phyloP scores from a whole-genome alignment of 2,888 invertebrate species.

The Marronus borbonicus region DNA sequence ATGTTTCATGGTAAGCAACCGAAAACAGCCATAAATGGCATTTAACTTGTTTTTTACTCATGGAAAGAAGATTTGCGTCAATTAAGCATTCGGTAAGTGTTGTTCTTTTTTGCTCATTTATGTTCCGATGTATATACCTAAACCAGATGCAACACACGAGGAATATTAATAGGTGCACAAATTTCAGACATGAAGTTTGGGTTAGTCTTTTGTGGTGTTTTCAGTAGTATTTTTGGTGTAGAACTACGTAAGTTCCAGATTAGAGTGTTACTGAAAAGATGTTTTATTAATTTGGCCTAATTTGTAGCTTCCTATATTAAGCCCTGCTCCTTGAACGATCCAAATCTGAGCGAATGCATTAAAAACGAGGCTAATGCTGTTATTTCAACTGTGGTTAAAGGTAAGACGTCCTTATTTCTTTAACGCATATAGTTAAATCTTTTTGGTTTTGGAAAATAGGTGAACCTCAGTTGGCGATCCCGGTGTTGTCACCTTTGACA shows the following conservation, averaged over 20 bases:
- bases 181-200: neutral
- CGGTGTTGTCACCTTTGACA: slow-evolving; percentile 34
- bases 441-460: slow-evolving; percentile 11
- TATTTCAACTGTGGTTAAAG: slow-evolving; percentile 18
- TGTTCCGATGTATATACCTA: too few relatives aligned
- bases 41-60: too few relatives aligned
- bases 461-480: slow-evolving; percentile 40
- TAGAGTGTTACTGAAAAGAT: too few relatives aligned
- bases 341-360: slow-evolving; percentile 31
- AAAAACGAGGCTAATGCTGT: neutral
- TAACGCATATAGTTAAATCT: too few relatives aligned
- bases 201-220: neutral
- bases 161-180: too few relatives aligned
- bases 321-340: slow-evolving; percentile 41
- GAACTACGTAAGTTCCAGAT: slow-evolving; percentile 16
- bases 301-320: slow-evolving; percentile 43
- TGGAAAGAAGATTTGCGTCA: too few relatives aligned
- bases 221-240: neutral
- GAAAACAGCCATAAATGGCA: too few relatives aligned
- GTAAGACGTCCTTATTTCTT: neutral
- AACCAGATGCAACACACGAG: too few relatives aligned
- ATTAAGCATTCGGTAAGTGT: too few relatives aligned
- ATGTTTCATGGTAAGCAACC: too few relatives aligned
- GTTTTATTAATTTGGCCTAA: neutral
- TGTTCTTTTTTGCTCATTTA: too few relatives aligned